These are phyloP conservation scores for Caenorhabditis panamensis DNA, from an alignment of 2,888 invertebrate species.

Conservation along the genomic window DNA sequence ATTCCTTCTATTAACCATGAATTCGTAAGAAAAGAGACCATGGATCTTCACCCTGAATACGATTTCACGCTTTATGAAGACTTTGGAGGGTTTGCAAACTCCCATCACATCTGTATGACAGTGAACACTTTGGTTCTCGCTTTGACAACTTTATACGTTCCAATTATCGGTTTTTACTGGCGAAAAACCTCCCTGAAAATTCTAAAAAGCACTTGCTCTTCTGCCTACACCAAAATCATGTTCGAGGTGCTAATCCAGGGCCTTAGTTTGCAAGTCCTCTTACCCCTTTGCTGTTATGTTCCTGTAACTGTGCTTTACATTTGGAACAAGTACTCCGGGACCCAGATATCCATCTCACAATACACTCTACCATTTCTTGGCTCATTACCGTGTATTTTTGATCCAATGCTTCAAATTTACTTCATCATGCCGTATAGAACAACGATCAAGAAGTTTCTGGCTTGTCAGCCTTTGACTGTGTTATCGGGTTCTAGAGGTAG, in stretches of 20 bases:
- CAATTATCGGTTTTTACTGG: conserved; percentile 34
- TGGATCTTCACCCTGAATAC: conserved; percentile 21
- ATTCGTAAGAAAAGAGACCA: background rate
- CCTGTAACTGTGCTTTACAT: conserved; percentile 36
- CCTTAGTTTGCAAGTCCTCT: conserved; percentile 26
- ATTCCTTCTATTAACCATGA: background rate
- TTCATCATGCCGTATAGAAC: conserved; percentile 51
- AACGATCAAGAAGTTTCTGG: conserved; percentile 11
- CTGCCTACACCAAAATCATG: too few relatives aligned
- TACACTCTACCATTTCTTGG: conserved; percentile 40
- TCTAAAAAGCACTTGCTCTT: conserved; percentile 12
- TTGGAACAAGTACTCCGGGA: conserved; percentile 40
- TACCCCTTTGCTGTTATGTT: conserved; percentile 40
- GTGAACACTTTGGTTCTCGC: conserved; percentile 18
- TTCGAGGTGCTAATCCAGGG: too few relatives aligned
- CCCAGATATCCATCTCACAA: conserved; percentile 33
- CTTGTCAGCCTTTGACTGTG: too few relatives aligned
- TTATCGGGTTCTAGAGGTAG: too few relatives aligned
- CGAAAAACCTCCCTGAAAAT: conserved; percentile 30
- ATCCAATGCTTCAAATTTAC: conserved; percentile 49
- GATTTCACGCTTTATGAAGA: conserved; percentile 26
- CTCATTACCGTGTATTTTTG: conserved; percentile 20
- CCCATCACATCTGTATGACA: conserved; percentile 37
- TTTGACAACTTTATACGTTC: background rate
- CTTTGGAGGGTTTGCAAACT: conserved; percentile 52